These are phyloP conservation scores for Alouatta palliata DNA, from an alignment of 2,113 vertebrate species.

Conservation along the genomic window DNA sequence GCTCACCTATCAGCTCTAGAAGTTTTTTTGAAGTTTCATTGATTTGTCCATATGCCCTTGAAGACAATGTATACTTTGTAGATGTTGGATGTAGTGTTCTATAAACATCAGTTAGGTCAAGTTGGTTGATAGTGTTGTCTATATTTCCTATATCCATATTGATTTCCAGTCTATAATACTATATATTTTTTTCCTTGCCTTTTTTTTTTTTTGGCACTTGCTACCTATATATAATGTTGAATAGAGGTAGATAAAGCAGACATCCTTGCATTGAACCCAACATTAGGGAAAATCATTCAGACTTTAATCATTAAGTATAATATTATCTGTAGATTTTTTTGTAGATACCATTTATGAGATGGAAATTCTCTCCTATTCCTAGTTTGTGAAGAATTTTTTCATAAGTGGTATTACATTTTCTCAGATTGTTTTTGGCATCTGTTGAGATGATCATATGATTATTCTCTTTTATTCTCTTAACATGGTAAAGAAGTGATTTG, in stretches of 20 bases:
- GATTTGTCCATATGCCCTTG: background rate
- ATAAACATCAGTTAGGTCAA: background rate
- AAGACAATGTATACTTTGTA: background rate
- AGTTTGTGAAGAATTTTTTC: background rate
- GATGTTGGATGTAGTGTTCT: background rate
- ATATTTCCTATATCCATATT: background rate
- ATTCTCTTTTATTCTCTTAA: background rate
- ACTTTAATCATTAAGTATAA: background rate
- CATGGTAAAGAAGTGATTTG: background rate
- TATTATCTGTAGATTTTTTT: background rate
- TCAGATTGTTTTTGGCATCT: background rate
- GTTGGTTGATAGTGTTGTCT: background rate
- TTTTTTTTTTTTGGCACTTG: background rate
- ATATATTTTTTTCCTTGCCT: background rate
- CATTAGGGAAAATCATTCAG: background rate
- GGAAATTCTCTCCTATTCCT: background rate
- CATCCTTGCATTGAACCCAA: background rate
- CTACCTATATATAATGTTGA: background rate
- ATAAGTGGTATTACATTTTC: background rate
- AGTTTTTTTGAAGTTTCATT: background rate
- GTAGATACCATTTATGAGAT: background rate
- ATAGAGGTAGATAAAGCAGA: background rate
- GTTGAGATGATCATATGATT: background rate
- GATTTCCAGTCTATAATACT: background rate
- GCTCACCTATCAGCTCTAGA: background rate